phyloP scores from a whole-genome alignment of 2,797 vertebrate species.

The Enteromius trimaculatus region DNA sequence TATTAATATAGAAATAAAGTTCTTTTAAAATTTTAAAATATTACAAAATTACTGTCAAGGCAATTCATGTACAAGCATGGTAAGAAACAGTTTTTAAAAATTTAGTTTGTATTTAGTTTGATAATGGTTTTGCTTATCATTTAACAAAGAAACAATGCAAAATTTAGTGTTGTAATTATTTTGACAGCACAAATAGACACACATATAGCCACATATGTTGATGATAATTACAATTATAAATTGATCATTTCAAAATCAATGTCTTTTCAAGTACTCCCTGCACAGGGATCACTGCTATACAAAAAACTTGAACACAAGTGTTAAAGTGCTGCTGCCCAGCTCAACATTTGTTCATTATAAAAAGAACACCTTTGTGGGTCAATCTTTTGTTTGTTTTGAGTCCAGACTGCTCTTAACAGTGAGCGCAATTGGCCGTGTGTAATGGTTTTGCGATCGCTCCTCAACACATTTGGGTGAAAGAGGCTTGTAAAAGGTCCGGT shows the following conservation, averaged over 20 bases:
- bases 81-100: background rate
- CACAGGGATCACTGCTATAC: background rate
- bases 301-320: conserved; percentile 4
- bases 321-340: conserved; percentile 4
- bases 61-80: background rate
- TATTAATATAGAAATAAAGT: background rate
- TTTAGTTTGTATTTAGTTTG: too few species aligned
- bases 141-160: too few species aligned
- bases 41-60: background rate
- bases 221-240: background rate
- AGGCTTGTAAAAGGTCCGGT: conserved; percentile 28
- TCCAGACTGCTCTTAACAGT: conserved; percentile 30
- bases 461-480: conserved; percentile 44
- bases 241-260: background rate
- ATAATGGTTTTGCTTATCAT: background rate
- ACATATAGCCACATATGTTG: background rate
- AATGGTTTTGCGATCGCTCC: conserved; percentile 24
- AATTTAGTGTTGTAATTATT: background rate
- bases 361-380: conserved; percentile 20
- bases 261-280: background rate
- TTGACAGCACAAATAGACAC: background rate
- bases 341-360: conserved; percentile 36
- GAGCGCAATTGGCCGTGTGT: conserved; percentile 37
- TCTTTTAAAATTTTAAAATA: background rate
- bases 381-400: conserved; percentile 30